Base-by-base conservation (phyloP, 2,888 invertebrate species). In the Syrista parreyssii region DNA sequence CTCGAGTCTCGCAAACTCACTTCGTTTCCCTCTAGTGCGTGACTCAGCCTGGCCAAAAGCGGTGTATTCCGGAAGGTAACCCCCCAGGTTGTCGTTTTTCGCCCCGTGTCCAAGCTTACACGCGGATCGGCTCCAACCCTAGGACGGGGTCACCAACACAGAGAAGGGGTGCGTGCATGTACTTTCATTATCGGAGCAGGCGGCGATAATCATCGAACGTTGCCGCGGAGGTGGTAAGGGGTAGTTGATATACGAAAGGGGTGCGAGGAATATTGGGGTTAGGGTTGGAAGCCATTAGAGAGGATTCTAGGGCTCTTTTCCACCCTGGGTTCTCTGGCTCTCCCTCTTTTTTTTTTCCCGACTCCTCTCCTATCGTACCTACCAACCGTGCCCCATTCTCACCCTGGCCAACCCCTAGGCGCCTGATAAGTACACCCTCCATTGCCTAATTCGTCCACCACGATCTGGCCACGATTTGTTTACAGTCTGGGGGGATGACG, bases 161-260 rank as follows among this genome's bases (percentile, higher is more conserved):
- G 71, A 55, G 55, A 55, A 23, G 35, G 35, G 35, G 68, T 79
- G 81, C 84, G 75, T 76, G 68, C 74, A 82, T 86, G 84, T 88
- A 88, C 87, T 88, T 88, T 88, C 88, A 88, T 89, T 87, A 90
- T 89, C 87, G 86, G 84, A 80, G 85, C 86, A 83, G 85, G 84
- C 86, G 85, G 85, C 85, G 89, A 90, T 90, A 89, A 89, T 88
- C 87, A 89, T 88, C 89, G 84, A 82, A 85, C 84, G 84, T 82
- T 80, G 82, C 83, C 81, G 74, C 73, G 78, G 31, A 71, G 31
- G 31, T 71, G 71, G 71, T 15, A 12, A 71, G 71, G 33, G 82
- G 81, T 83, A 77, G 74, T 80, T 81, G 82, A 83, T 83, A 76
- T 80, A 78, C 75, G 77, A 81, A 84, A 81, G 83, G 84, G 83